Percentiles rank a stretch among this genome's conserved stretches.
Evolutionary conservation across 1,140 invertebrate species (phyloP).

Genomic region (Trichogramma pretiosum): DNA sequence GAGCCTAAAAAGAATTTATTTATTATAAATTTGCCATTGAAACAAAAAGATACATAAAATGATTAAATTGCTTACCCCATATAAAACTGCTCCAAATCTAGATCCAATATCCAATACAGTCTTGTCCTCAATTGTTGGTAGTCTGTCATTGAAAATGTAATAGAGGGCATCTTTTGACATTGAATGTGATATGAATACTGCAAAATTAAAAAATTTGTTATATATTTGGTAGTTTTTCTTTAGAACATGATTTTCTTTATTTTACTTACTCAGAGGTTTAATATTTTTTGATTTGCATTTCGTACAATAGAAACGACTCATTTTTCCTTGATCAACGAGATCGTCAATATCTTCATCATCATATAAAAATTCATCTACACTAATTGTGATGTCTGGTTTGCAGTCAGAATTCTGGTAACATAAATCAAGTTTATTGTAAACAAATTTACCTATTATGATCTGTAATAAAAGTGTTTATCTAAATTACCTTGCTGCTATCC

Average conservation of each 20-base stretch:
- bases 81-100: constrained; percentile 59
- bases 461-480: constrained; percentile 2
- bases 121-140: constrained; percentile 53
- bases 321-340: constrained; percentile 50
- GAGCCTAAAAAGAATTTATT: constrained; percentile 49
- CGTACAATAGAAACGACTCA: constrained; percentile 55
- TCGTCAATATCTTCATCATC: constrained; percentile 56
- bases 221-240: too few relatives aligned
- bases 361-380: constrained; percentile 66
- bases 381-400: constrained; percentile 48
- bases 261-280: constrained; percentile 46
- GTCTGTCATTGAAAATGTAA: constrained; percentile 54
- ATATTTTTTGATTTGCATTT: constrained; percentile 56
- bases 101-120: constrained; percentile 61
- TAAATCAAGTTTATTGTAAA: not conserved
- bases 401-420: constrained; percentile 52
- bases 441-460: constrained; percentile 4
- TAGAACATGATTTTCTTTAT: too few relatives aligned
- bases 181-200: constrained; percentile 60
- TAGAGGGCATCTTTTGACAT: constrained; percentile 53
- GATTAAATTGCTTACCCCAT: constrained; percentile 48
- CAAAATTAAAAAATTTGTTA: constrained; percentile 26
- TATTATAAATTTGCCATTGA: not conserved
- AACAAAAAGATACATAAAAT: not conserved
- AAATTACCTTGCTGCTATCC: constrained; percentile 38